Base-by-base conservation (phyloP, 2,797 vertebrate genomes). In the Crocidura indochinensis region DNA sequence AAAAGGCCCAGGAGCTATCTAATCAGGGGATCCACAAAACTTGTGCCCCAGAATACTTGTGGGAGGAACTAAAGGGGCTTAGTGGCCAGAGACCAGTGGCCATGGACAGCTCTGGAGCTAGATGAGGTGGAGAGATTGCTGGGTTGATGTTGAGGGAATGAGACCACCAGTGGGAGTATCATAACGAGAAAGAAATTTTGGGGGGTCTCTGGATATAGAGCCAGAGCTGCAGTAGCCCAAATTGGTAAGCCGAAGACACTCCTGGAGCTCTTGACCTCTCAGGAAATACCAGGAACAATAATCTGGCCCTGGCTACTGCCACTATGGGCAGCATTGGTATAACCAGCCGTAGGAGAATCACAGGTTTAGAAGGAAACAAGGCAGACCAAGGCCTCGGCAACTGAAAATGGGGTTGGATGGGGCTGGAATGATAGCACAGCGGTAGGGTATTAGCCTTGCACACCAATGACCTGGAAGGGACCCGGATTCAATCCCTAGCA, bases 311-410 rank as follows among this genome's bases (percentile, higher is more conserved):
- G 80, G 91, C 93, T 76, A 71, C 44, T 26, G 91, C 93, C 80
- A 74, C 44, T 26, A 73, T 74, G 92, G 64, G 27, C 53, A 68
- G 60, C 29, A 31, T 62, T 19, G 79, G 2, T 80, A 92, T 93
- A 92, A 78, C 87, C 56, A 38, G 38, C 62, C 1, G 11, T 85
- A 96, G 26, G 31, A 85, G 46, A 89, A 95, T 38, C 31, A 0
- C 4, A 8, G 81, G 94, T 78, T 91, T 96, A 93, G 84, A 83
- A 96, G 94, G 95, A 96, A 95, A 93, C 17, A 67, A 85, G 84
- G 51, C 84, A 91, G 93, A 84, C 75, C 47, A 89, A 93, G 49
- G 31, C 47, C 12, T 75, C 12, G 87, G 62, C 71, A 46, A 47
- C 0, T 51, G 72, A 53, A 47, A 38, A 38, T 38, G 38, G 38